These are phyloP conservation scores for Acanthopagrus latus DNA, from an alignment of 2,797 vertebrate genomes.

Conservation along the genomic window DNA sequence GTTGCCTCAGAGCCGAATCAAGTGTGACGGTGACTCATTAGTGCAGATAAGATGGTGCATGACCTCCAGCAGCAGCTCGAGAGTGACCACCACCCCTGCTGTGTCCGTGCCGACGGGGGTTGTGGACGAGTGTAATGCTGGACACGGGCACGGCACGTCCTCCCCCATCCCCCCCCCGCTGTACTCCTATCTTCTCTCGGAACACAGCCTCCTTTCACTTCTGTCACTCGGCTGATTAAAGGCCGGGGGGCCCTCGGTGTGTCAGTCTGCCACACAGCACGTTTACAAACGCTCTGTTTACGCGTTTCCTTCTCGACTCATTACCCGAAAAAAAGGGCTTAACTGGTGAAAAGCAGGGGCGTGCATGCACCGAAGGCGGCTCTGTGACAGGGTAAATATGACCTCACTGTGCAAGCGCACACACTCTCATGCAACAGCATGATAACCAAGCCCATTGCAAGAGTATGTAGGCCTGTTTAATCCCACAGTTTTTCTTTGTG, in stretches of 20 bases:
- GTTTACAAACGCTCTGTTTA: slow-evolving; percentile 71
- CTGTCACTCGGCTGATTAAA: slow-evolving; percentile 76
- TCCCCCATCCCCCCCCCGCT: slow-evolving; percentile 58
- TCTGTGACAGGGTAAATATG: slow-evolving; percentile 44
- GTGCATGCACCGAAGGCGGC: slow-evolving; percentile 27
- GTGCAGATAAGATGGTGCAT: slow-evolving; percentile 12
- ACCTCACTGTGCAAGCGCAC: slow-evolving; percentile 40
- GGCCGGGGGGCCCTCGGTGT: slow-evolving; percentile 57
- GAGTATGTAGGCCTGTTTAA: slow-evolving; percentile 27
- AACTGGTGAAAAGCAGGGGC: slow-evolving; percentile 28
- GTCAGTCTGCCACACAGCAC: slow-evolving; percentile 60
- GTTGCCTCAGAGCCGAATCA: slow-evolving; percentile 9
- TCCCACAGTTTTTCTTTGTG: slow-evolving; percentile 41
- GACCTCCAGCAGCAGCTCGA: slow-evolving; percentile 34
- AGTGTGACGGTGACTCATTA: slow-evolving; percentile 6
- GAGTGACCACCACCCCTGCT: slow-evolving; percentile 44
- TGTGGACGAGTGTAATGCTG: slow-evolving; percentile 26
- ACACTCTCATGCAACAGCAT: slow-evolving; percentile 40
- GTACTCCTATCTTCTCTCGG: slow-evolving; percentile 60
- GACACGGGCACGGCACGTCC: slow-evolving; percentile 24
- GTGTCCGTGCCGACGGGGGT: slow-evolving; percentile 43
- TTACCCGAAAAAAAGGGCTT: slow-evolving; percentile 47
- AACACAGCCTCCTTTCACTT: slow-evolving; percentile 79
- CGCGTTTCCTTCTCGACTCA: slow-evolving; percentile 63
- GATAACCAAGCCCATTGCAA: slow-evolving; percentile 39